phyloP scores from a whole-genome alignment of 2,113 vertebrate species.

The Ginglymostoma cirratum region DNA sequence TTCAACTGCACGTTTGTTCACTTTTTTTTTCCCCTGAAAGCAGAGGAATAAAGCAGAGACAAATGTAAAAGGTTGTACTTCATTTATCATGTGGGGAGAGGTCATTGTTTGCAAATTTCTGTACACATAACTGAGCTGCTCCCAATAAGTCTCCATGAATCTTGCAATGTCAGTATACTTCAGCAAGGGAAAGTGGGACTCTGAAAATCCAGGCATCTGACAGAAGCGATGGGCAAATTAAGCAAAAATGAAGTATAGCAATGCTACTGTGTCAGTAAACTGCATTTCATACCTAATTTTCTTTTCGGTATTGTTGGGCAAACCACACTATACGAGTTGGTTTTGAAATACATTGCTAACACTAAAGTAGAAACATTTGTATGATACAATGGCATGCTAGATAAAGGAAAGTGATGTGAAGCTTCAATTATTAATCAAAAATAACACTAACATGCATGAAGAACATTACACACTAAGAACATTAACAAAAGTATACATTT shows the following conservation, averaged over 20 bases:
- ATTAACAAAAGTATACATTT: not conserved
- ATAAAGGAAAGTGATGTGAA: not conserved
- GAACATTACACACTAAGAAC: not conserved
- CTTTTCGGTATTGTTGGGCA: not conserved
- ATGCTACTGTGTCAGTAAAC: not conserved
- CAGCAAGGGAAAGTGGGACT: constrained; percentile 33
- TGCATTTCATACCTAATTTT: constrained; percentile 9
- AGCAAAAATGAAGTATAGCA: constrained; percentile 29
- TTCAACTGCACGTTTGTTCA: constrained; percentile 58
- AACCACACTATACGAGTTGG: not conserved
- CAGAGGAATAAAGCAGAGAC: constrained; percentile 56
- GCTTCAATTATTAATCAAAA: not conserved
- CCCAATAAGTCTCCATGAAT: constrained; percentile 36
- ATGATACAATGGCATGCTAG: not conserved
- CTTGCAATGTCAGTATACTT: constrained; percentile 33
- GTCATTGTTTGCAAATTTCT: constrained; percentile 64
- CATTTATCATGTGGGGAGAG: constrained; percentile 56
- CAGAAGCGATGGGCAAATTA: constrained; percentile 37
- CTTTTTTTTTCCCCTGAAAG: constrained; percentile 52
- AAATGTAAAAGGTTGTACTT: constrained; percentile 63
- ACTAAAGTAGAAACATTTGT: not conserved
- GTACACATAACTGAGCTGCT: constrained; percentile 28
- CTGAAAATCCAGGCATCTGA: not conserved
- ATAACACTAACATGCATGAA: not conserved
- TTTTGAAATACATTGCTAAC: not conserved